A percentile compares a stretch with the other conserved stretches of the same genome.
phyloP scores from a whole-genome alignment of 2,113 vertebrate genomes.

The Maccullochella peelii region DNA sequence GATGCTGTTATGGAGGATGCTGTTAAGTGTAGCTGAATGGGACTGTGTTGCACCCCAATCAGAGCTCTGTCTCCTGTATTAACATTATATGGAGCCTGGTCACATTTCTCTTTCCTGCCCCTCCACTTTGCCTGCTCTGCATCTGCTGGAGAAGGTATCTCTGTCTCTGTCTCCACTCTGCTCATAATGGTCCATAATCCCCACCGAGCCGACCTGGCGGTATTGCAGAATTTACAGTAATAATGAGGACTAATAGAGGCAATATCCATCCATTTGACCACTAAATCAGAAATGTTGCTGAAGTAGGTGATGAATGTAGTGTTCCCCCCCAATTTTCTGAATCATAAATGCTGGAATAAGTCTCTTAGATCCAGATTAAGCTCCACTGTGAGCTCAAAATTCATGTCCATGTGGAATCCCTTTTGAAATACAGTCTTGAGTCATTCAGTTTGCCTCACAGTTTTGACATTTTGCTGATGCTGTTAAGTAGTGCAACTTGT shows the following conservation, averaged over 20 bases:
- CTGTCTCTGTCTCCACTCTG: conserved; percentile 65
- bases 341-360: conserved; percentile 70
- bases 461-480: conserved; percentile 46
- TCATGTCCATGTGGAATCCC: conserved; percentile 48
- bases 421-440: conserved; percentile 45
- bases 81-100: conserved; percentile 74
- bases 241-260: conserved; percentile 75
- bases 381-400: conserved; percentile 50
- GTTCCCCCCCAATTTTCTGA: conserved; percentile 59
- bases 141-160: conserved; percentile 54
- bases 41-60: conserved; percentile 48
- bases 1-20: conserved; percentile 67
- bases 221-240: conserved; percentile 69
- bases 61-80: conserved; percentile 67
- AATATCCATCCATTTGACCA: conserved; percentile 74
- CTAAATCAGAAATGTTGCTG: conserved; percentile 75
- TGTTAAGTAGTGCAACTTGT: conserved; percentile 4
- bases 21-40: conserved; percentile 67
- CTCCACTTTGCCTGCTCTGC: conserved; percentile 56
- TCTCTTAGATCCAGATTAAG: conserved; percentile 65
- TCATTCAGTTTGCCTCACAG: conserved; percentile 39
- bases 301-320: conserved; percentile 66
- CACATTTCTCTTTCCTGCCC: conserved; percentile 59
- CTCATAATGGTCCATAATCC: conserved; percentile 72
- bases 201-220: conserved; percentile 52